A percentile compares a stretch with the other conserved stretches of the same genome.
Evolutionary conservation across 2,113 vertebrate genomes (phyloP).

Genomic region (Chionomys nivalis): DNA sequence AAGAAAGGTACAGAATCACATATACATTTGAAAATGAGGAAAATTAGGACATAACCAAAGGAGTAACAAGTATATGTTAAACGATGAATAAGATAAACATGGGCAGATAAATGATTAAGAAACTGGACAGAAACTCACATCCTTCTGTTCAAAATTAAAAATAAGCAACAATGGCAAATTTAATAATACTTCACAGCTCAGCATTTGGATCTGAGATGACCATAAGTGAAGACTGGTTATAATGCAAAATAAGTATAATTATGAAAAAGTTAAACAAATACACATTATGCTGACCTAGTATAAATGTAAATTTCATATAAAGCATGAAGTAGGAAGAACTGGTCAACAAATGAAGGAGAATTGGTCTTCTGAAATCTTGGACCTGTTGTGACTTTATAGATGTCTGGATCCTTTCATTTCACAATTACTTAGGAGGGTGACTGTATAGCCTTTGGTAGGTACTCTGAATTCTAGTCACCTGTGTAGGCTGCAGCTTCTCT

Average conservation of each 20-base stretch:
- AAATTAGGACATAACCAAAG: background rate
- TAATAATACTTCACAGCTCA: background rate
- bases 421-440: conserved; percentile 7
- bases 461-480: conserved; percentile 56
- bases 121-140: background rate
- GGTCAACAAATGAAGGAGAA: background rate
- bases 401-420: background rate
- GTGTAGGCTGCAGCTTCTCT: background rate
- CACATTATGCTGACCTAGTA: background rate
- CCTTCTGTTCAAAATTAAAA: background rate
- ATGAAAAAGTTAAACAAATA: background rate
- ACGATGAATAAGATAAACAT: background rate
- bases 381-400: conserved; percentile 7
- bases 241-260: background rate
- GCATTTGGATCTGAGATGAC: no score
- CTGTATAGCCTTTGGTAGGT: background rate
- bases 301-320: background rate
- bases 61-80: background rate
- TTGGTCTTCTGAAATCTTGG: background rate
- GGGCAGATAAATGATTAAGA: background rate
- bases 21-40: background rate
- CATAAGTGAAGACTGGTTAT: background rate
- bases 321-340: background rate
- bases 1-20: background rate
- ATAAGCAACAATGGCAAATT: background rate